Conservation (phyloP, 2,797 vertebrate genomes). For the Galaxias olidus region DNA sequence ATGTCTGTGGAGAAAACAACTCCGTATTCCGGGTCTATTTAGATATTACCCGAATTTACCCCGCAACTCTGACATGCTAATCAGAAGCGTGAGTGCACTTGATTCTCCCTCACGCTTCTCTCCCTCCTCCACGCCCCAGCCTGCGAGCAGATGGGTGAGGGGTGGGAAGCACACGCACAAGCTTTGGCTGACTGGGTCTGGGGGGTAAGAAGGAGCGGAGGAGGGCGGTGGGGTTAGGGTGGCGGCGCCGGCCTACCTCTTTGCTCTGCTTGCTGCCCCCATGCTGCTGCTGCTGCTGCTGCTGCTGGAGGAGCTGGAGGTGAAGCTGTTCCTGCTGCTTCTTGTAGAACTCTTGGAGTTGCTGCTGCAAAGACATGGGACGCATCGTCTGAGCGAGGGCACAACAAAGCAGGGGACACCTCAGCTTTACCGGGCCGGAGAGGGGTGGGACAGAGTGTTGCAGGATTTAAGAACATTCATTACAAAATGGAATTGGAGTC, state of each 20-base stretch:
- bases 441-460: too few relatives aligned
- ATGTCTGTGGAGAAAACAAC: background rate
- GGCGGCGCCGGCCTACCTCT: conserved; percentile 89
- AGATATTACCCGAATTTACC: conserved; percentile 55
- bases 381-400: conserved; percentile 39
- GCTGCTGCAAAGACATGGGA: conserved; percentile 86
- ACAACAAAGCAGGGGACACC: conserved; percentile 22
- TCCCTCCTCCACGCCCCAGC: conserved; percentile 55
- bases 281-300: conserved; percentile 98
- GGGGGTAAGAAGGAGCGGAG: conserved; percentile 47
- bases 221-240: conserved; percentile 33
- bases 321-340: conserved; percentile 99
- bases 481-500: too few relatives aligned
- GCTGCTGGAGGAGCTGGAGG: conserved; percentile 96
- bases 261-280: conserved; percentile 97
- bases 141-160: conserved; percentile 10
- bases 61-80: conserved; percentile 63
- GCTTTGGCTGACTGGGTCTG: conserved; percentile 32
- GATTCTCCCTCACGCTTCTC: conserved; percentile 25
- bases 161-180: too few relatives aligned
- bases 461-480: too few relatives aligned
- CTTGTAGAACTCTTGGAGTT: conserved; percentile 99
- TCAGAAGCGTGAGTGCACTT: conserved; percentile 69
- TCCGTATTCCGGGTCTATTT: conserved; percentile 27
- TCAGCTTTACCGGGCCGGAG: background rate